A percentile compares a stretch with the other conserved stretches of the same genome.
Evolutionary conservation across 2,888 invertebrate genomes (phyloP).

Genomic region (Nezara viridula): DNA sequence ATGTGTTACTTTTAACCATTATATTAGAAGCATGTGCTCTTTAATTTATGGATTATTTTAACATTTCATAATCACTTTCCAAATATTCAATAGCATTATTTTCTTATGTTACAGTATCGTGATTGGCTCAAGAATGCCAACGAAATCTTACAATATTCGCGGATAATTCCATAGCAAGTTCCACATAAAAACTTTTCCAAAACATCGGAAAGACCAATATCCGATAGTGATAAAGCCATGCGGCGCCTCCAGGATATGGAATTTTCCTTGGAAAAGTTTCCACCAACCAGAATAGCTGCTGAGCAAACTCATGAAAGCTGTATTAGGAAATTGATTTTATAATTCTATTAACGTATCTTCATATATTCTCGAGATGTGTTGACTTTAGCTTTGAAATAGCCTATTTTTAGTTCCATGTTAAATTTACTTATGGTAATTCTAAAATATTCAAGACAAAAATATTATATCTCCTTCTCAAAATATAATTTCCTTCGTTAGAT

Average conservation of each 20-base stretch:
- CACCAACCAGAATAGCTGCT: background rate
- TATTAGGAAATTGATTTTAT: constrained; percentile 17
- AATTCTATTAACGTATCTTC: constrained; percentile 9
- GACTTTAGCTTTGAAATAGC: background rate
- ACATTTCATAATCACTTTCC: too few species aligned
- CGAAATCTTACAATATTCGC: background rate
- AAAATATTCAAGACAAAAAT: background rate
- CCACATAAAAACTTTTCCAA: background rate
- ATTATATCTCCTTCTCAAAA: background rate
- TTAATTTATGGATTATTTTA: too few species aligned
- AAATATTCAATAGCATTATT: too few species aligned
- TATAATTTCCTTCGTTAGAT: background rate
- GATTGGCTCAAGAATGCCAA: background rate
- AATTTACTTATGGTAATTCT: constrained; percentile 7
- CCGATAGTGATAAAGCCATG: background rate
- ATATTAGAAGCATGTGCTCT: too few species aligned
- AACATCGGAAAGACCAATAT: constrained; percentile 17
- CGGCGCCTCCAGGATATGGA: background rate
- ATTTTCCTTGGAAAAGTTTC: background rate
- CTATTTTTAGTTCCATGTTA: background rate
- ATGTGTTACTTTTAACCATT: too few species aligned
- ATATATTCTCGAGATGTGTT: background rate
- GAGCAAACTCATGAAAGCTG: constrained; percentile 28
- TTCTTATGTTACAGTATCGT: background rate
- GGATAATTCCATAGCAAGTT: background rate